Conservation (phyloP, 1,140 invertebrate genomes). For the Drosophila chauvacae region DNA sequence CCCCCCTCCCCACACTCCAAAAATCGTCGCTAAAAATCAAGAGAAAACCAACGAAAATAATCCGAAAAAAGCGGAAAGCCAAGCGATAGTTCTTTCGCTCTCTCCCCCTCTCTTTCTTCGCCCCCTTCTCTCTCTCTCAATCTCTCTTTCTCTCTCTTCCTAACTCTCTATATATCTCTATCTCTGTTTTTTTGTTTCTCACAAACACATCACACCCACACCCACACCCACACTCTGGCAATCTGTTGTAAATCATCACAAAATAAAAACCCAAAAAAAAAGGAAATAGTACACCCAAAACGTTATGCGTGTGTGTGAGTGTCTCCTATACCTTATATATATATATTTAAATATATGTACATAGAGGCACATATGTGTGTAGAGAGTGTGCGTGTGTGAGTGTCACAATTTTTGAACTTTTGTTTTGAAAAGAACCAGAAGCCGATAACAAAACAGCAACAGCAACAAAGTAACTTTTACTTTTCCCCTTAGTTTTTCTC, state of each 20-base stretch:
- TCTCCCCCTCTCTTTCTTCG: neutral
- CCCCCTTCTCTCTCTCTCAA: neutral
- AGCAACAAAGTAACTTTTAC: slow-evolving; percentile 39
- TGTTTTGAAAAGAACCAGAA: slow-evolving; percentile 22
- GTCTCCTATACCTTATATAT: slow-evolving; percentile 37
- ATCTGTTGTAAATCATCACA: slow-evolving; percentile 72
- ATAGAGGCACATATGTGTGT: slow-evolving; percentile 17
- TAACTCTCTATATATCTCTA: slow-evolving; percentile 2
- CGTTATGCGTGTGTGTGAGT: slow-evolving; percentile 33
- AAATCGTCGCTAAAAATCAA: slow-evolving; percentile 9
- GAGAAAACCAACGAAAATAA: slow-evolving; percentile 20
- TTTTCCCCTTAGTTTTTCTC: slow-evolving; percentile 3
- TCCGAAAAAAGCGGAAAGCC: slow-evolving; percentile 32
- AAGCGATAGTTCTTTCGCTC: slow-evolving; percentile 16
- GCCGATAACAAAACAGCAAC: slow-evolving; percentile 14
- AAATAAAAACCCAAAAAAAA: slow-evolving; percentile 18
- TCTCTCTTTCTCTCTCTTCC: neutral
- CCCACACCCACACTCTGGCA: slow-evolving; percentile 36
- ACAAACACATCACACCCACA: slow-evolving; percentile 26
- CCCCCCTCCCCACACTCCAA: slow-evolving; percentile 9
- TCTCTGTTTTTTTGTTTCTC: slow-evolving; percentile 19
- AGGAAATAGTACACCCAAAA: slow-evolving; percentile 28
- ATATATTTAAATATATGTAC: slow-evolving; percentile 45
- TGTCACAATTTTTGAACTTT: slow-evolving; percentile 26
- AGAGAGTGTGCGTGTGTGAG: slow-evolving; percentile 3